phyloP scores from a whole-genome alignment of 2,888 invertebrate species.

The Cinara cedri region DNA sequence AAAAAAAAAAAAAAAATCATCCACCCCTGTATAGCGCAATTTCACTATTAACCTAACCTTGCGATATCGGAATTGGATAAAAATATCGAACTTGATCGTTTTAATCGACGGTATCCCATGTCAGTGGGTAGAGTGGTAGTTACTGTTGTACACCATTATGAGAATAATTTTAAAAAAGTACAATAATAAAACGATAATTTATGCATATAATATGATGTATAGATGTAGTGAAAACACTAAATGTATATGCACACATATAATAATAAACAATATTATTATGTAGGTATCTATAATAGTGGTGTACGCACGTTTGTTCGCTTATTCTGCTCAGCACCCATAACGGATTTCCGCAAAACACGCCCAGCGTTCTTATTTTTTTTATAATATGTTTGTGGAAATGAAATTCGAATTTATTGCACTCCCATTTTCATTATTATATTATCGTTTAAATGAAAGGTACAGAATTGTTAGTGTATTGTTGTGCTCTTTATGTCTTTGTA shows the following conservation, averaged over 20 bases:
- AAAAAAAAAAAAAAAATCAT: no score
- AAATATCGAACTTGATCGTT: slow-evolving; percentile 16
- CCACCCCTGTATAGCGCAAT: slow-evolving; percentile 24
- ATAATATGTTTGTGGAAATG: slow-evolving; percentile 27
- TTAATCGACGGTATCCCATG: not conserved
- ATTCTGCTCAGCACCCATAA: slow-evolving; percentile 29
- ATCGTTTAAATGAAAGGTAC: not conserved
- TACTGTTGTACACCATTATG: not conserved
- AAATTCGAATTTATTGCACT: slow-evolving; percentile 50
- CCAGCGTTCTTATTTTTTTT: not conserved
- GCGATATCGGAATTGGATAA: slow-evolving; percentile 28
- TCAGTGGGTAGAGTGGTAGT: not conserved
- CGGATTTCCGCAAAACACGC: slow-evolving; percentile 57
- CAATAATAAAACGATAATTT: slow-evolving; percentile 30
- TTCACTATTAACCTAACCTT: slow-evolving; percentile 53
- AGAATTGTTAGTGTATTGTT: slow-evolving; percentile 3
- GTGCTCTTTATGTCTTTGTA: slow-evolving; percentile 28
- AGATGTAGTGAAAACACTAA: not conserved
- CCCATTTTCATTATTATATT: slow-evolving; percentile 50
- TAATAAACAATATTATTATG: no score
- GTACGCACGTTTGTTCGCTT: no score
- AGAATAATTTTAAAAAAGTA: slow-evolving; percentile 1
- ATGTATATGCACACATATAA: not conserved
- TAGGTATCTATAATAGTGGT: no score
- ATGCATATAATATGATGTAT: not conserved